Conservation (phyloP, 2,888 invertebrate species). For the Pachycephus smyrnensis region DNA sequence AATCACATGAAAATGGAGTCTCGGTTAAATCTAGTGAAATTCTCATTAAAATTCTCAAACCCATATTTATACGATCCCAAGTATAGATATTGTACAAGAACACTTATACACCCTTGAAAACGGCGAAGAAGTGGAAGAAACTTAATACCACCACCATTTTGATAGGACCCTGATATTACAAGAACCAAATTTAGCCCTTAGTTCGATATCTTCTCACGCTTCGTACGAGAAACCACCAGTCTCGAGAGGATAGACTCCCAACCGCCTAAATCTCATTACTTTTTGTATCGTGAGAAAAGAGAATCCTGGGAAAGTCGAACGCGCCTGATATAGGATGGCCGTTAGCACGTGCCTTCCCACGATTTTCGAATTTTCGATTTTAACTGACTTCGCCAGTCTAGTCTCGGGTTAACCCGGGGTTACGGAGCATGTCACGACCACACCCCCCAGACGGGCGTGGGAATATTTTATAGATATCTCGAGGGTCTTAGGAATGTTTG, state of each 20-base stretch:
- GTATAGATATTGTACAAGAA: too few species aligned
- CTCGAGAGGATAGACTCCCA: conserved; percentile 4
- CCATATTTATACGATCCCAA: neutral
- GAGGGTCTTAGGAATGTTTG: neutral
- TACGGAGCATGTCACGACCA: conserved; percentile 16
- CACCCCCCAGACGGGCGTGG: conserved; percentile 18
- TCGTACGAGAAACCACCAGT: conserved; percentile 20
- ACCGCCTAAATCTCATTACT: conserved; percentile 44
- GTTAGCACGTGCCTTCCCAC: conserved; percentile 15
- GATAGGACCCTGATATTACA: conserved; percentile 48
- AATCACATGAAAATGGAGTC: neutral
- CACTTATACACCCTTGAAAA: neutral
- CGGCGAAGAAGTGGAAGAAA: neutral
- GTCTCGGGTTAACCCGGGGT: conserved; percentile 15
- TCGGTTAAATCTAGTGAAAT: neutral
- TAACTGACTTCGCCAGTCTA: neutral
- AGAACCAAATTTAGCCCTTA: conserved; percentile 46
- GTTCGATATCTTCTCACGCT: conserved; percentile 55
- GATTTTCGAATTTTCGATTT: conserved; percentile 14
- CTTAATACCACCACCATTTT: conserved; percentile 24
- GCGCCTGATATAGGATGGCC: neutral
- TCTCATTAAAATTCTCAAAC: neutral
- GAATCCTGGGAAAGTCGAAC: conserved; percentile 22
- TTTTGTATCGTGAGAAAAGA: conserved; percentile 35
- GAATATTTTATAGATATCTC: conserved; percentile 9